Base-by-base conservation (phyloP, 2,888 invertebrate genomes). In the Drosophila tanythrix region DNA sequence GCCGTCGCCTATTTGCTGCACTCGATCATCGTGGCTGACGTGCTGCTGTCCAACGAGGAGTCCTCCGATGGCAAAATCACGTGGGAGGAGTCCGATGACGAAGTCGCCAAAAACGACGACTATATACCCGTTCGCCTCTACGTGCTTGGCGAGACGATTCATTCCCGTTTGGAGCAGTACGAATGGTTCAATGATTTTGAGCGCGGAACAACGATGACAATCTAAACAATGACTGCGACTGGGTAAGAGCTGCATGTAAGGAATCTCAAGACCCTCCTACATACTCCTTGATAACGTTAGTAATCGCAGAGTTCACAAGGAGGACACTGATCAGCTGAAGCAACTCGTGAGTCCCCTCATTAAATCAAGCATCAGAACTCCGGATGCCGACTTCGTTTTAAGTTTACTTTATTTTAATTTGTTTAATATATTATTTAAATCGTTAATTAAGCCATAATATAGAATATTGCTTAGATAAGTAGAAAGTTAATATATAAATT, bases 1-100 rank as follows among this genome's bases (percentile, higher is more conserved):
- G 71, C 74, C 0, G 64, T 80, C 2, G 4, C 65, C 18, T 82
- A 73, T 27, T 27, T 82, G 48, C 64, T 87, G 56, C 88, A 87
- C 21, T 38, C 38, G 18, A 61, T 80, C 27, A 73, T 84, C 15
- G 43, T 55, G 1, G 13, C 76, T 18, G 84, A 87, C 58, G 75
- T 84, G 8, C 15, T 84, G 18, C 69, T 84, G 3, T 78, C 84
- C 10, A 61, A 66, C 43, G 69, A 71, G 4, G 46, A 61, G 21
- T 29, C 36, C 7, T 13, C 11, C 8, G 31, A 69, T 25, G 15
- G 25, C 10, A 40, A 38, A 0, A 13, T 3, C 3, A 18, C 2
- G 0, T 10, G 36, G 3, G 31, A 66, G 3, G 29, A 48, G 1
- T 7, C 18, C 1, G 62, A 62, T 5, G 53, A 62, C 0, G 0